Conservation (phyloP, 2,888 invertebrate genomes). For the Itoplectis maculator region DNA sequence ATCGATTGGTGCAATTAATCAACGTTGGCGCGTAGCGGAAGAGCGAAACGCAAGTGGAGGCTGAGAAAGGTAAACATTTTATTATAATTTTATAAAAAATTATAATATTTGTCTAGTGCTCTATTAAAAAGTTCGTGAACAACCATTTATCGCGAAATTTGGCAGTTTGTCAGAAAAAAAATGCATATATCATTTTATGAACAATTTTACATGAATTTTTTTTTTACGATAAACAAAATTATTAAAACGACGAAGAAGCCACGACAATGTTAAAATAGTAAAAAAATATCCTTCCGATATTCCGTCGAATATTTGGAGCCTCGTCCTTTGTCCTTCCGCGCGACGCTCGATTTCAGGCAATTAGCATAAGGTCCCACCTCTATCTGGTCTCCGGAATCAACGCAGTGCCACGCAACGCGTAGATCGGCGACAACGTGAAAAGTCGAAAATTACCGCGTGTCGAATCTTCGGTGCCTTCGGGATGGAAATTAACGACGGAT, state of each 20-base stretch:
- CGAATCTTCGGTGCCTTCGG: conserved; percentile 1
- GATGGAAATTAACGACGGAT: conserved; percentile 41
- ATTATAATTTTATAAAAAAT: too few relatives aligned
- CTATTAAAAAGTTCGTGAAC: too few relatives aligned
- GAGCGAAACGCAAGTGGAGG: too few relatives aligned
- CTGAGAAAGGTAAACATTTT: neutral
- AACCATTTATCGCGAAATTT: too few relatives aligned
- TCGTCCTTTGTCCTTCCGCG: neutral
- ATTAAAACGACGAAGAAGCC: neutral
- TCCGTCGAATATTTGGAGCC: neutral
- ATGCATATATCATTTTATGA: too few relatives aligned
- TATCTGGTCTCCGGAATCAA: conserved; percentile 9
- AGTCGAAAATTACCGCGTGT: conserved; percentile 15
- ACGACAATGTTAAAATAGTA: neutral
- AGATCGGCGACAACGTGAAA: conserved; percentile 27
- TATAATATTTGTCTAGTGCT: too few relatives aligned
- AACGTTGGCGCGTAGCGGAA: neutral
- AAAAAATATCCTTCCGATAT: neutral
- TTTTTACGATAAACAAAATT: neutral
- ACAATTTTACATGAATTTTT: too few relatives aligned
- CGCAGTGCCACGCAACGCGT: too few relatives aligned
- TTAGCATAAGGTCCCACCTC: conserved; percentile 23
- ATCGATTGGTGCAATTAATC: neutral
- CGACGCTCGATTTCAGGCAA: neutral
- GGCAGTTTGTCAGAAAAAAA: too few relatives aligned